phyloP scores from a whole-genome alignment of 2,797 vertebrate genomes.

The Ciconia nigra region DNA sequence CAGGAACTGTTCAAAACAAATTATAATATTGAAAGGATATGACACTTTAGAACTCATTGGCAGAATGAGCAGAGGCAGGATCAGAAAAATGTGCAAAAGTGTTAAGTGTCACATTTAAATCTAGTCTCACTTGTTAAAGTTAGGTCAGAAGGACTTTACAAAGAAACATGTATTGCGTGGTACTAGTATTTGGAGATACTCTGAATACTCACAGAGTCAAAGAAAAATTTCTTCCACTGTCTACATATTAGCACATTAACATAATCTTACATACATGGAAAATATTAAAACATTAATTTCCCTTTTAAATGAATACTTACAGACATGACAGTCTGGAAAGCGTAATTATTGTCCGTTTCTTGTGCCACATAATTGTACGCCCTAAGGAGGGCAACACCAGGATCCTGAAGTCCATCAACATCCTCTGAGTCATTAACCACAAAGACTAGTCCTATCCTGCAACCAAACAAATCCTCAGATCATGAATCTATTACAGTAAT shows the following conservation, averaged over 20 bases:
- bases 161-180: not conserved
- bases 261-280: not conserved
- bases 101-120: not conserved
- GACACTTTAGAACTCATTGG: not conserved
- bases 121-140: not conserved
- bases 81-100: accelerated
- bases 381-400: constrained; percentile 90
- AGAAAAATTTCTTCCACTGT: not conserved
- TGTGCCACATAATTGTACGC: constrained; percentile 93
- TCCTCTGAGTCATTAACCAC: constrained; percentile 90
- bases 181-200: not conserved
- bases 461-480: not conserved
- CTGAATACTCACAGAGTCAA: not conserved
- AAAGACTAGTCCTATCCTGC: constrained; percentile 93
- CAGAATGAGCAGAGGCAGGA: not conserved
- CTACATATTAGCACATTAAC: not conserved
- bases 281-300: not conserved
- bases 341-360: constrained; percentile 88
- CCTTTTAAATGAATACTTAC: constrained; percentile 77
- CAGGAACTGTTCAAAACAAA: not conserved
- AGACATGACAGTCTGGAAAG: constrained; percentile 88
- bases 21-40: not conserved
- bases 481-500: not conserved
- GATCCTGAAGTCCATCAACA: constrained; percentile 89
- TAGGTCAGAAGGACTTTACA: not conserved